These are phyloP conservation scores for Periparus ater DNA, from an alignment of 2,797 vertebrate genomes.

Conservation along the genomic window DNA sequence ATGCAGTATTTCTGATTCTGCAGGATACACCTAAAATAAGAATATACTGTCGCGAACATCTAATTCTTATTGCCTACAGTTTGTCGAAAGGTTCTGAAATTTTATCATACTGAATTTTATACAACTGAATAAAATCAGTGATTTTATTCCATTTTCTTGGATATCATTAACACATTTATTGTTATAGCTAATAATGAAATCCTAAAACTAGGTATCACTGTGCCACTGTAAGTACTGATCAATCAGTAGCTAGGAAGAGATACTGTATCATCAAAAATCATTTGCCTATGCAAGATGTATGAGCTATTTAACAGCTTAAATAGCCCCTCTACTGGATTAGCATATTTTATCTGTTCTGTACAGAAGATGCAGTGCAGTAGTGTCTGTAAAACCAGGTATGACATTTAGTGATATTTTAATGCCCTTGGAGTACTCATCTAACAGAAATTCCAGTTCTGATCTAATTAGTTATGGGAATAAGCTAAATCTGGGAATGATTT, in stretches of 20 bases:
- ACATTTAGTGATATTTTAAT: not conserved
- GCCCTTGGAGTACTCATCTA: not conserved
- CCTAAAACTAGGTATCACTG: not conserved
- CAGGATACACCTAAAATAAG: not conserved
- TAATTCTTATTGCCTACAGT: not conserved
- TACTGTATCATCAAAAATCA: not conserved
- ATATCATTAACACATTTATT: not conserved
- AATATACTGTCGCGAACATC: not conserved
- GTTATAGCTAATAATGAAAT: not conserved
- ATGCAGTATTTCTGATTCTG: not conserved
- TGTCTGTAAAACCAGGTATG: not conserved
- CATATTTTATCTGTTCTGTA: not conserved
- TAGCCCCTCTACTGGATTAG: not conserved
- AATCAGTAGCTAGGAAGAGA: not conserved
- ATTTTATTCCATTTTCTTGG: not conserved
- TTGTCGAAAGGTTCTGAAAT: not conserved
- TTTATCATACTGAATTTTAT: no score
- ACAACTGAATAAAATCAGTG: no score
- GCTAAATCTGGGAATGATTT: slow-evolving; percentile 15
- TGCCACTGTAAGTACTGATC: not conserved
- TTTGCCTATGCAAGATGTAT: not conserved
- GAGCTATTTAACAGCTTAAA: slow-evolving; percentile 3
- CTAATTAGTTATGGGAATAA: slow-evolving; percentile 21
- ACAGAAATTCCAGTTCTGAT: not conserved
- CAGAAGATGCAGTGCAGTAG: not conserved